Base-by-base conservation (phyloP, 2,888 invertebrate species). In the Reticulitermes lucifugus region DNA sequence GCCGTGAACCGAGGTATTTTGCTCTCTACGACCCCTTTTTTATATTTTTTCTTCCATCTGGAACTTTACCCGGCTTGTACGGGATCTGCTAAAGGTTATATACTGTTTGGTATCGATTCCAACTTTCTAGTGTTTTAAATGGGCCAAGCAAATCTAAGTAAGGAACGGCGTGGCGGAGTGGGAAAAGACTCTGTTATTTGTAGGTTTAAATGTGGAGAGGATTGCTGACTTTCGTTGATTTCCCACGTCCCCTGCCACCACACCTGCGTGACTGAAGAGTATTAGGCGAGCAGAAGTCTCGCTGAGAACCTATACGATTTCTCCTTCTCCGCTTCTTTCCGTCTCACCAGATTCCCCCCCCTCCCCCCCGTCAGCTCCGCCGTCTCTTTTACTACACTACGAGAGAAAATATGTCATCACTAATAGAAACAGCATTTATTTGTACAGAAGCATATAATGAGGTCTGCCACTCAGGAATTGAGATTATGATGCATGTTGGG, bases 231-330 rank as follows among this genome's bases (percentile, higher is more conserved):
- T 46, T 71, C 82, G 85, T 85, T 81, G 84, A 85, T 85, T 86
- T 86, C 85, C 86, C 85, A 86, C 85, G 86, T 84, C 86, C 82
- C 79, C 83, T 41, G 55, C 43, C 84, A 46, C 75, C 70, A 79
- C 86, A 85, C 84, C 84, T 86, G 86, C 86, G 86, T 86, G 86
- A 83, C 86, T 83, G 25, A 77, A 73, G 82, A 82, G 86, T 84
- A 86, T 86, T 86, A 86, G 83, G 84, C 83, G 51, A 25, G 25
- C 65, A 65, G 55, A 55, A 10, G 25, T 25, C 25, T 65, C 25
- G 65, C 25, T 25, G n/a, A n/a, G 65, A 65, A 2, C n/a, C 3
- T 0, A 65, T 65, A 25, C 25, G 25, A n/a, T 65, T 55, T 55
- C 55, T 25, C 25, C 65, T 4, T 25, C 6, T 2, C 25, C 65